phyloP scores from a whole-genome alignment of 2,888 invertebrate species.

The Adineta ricciae region DNA sequence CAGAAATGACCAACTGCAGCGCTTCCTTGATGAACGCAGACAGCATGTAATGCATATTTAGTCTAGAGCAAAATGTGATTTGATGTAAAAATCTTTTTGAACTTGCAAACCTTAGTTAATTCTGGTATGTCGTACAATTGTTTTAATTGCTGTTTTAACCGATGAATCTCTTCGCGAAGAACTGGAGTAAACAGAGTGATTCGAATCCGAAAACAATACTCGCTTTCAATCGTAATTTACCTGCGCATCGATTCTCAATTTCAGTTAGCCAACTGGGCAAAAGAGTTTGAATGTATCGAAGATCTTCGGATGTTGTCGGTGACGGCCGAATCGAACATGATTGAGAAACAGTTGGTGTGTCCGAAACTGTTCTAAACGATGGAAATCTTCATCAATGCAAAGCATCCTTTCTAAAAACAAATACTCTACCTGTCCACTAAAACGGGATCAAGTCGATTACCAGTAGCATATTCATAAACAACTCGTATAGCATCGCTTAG shows the following conservation, averaged over 20 bases:
- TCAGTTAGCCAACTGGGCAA: background rate
- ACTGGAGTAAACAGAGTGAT: background rate
- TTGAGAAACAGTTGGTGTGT: background rate
- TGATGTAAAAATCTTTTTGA: background rate
- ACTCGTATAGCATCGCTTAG: background rate
- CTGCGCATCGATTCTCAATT: background rate
- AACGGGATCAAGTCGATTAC: background rate
- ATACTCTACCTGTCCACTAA: background rate
- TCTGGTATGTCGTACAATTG: background rate
- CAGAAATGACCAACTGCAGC: conserved; percentile 53
- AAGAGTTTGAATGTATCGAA: background rate
- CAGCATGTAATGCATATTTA: conserved; percentile 50
- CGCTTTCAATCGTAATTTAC: background rate
- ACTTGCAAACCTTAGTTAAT: background rate
- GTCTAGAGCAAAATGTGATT: background rate
- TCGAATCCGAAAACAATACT: background rate
- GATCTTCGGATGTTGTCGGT: background rate
- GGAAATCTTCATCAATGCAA: too few species aligned
- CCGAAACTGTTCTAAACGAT: background rate
- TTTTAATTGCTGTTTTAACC: background rate
- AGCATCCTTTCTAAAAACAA: background rate
- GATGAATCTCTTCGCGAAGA: background rate
- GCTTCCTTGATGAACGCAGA: conserved; percentile 53
- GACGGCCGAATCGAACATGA: background rate
- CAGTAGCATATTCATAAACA: conserved; percentile 15